These are phyloP conservation scores for Bujurquina vittata DNA, from an alignment of 2,113 vertebrate genomes.

Conservation along the genomic window DNA sequence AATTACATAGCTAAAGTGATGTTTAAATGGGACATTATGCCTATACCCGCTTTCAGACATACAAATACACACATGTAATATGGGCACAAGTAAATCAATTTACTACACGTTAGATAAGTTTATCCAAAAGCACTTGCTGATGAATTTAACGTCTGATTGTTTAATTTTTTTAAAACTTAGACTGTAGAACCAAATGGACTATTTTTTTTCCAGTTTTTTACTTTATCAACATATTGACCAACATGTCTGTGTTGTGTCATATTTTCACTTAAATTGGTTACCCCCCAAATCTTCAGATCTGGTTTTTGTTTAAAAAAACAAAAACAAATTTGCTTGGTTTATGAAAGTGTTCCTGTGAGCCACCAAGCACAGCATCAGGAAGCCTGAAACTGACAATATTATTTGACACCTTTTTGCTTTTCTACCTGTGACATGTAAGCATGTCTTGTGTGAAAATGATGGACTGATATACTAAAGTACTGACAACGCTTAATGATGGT, in stretches of 20 bases:
- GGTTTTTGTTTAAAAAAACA: not conserved
- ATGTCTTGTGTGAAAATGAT: not conserved
- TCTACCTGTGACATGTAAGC: not conserved
- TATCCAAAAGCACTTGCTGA: not conserved
- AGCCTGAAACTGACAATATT: not conserved
- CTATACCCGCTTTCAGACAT: not conserved
- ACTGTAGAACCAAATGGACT: not conserved
- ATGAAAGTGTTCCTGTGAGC: not conserved
- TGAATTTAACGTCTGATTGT: not conserved
- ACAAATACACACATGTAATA: not conserved
- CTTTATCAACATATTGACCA: not conserved
- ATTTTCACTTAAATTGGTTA: not conserved
- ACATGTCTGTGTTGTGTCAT: not conserved
- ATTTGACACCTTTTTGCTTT: not conserved
- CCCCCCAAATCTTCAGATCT: not conserved
- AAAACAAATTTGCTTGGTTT: not conserved
- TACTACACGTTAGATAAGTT: not conserved
- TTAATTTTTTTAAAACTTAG: not conserved
- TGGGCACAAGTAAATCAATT: not conserved
- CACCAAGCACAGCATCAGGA: not conserved
- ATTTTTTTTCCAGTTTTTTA: not conserved
- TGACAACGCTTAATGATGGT: not conserved
- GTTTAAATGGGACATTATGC: not conserved
- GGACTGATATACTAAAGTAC: not conserved
- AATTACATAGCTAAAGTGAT: not conserved